These are phyloP conservation scores for Podarcis raffonei DNA, from an alignment of 2,113 vertebrate genomes.

Conservation along the genomic window DNA sequence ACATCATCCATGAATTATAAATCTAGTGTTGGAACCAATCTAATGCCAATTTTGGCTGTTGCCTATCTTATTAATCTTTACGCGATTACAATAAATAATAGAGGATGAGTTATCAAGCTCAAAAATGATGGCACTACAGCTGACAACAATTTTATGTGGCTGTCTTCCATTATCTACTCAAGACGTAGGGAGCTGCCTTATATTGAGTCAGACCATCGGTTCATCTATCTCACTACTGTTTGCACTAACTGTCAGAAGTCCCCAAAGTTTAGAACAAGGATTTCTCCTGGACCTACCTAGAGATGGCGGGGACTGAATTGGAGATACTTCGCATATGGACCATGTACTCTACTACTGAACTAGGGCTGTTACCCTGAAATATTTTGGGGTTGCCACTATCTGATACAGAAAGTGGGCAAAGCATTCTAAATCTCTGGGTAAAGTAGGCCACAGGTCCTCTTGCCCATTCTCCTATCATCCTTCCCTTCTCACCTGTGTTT, in stretches of 20 bases:
- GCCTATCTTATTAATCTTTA: slow-evolving; percentile 8
- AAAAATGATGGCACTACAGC: neutral
- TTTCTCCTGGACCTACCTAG: neutral
- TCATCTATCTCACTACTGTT: neutral
- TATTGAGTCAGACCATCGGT: neutral
- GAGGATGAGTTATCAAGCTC: neutral
- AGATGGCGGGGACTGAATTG: neutral
- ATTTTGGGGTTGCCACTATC: neutral
- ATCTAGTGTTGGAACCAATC: neutral
- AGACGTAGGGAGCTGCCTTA: neutral
- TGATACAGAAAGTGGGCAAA: neutral
- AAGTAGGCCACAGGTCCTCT: neutral
- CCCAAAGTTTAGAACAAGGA: neutral
- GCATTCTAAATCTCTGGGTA: neutral
- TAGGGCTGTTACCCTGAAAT: neutral
- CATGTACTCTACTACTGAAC: neutral
- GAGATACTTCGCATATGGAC: neutral
- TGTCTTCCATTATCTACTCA: neutral
- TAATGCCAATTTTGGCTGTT: neutral
- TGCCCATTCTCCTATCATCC: neutral
- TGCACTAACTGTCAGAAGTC: neutral
- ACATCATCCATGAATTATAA: neutral
- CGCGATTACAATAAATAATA: neutral
- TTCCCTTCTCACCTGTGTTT: too few species aligned
- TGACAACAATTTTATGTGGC: neutral